A percentile compares a stretch with the other conserved stretches of the same genome.
Evolutionary conservation across 2,888 invertebrate genomes (phyloP).

Genomic region (Microplitis deprimator): DNA sequence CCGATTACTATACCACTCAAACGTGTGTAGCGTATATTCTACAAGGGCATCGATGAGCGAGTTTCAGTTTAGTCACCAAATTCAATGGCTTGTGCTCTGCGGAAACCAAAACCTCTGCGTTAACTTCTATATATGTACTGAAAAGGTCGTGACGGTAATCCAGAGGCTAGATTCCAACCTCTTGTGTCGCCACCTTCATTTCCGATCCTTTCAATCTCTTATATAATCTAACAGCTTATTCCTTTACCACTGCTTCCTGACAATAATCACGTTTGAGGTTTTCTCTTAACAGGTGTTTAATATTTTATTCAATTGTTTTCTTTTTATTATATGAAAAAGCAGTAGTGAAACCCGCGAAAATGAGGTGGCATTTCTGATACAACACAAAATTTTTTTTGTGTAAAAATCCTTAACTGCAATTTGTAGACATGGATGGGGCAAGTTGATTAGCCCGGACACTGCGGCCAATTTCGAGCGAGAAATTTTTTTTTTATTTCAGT

Average conservation of each 20-base stretch:
- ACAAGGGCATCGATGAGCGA: constrained; percentile 25
- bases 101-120: background rate
- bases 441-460: no score
- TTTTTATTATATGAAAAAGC: background rate
- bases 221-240: constrained; percentile 16
- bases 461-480: no score
- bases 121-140: background rate
- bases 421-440: no score
- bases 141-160: constrained; percentile 26
- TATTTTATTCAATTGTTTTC: background rate
- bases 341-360: no score
- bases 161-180: constrained; percentile 11
- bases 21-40: background rate
- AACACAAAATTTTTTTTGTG: no score
- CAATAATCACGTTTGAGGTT: background rate
- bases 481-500: no score
- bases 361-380: no score
- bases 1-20: constrained; percentile 47
- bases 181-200: constrained; percentile 20
- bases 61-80: constrained; percentile 41
- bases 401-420: no score
- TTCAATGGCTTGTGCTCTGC: constrained; percentile 42
- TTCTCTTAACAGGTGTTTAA: background rate
- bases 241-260: background rate
- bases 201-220: constrained; percentile 27